Evolutionary conservation across 2,797 vertebrate species (phyloP), one percentile per base, ranked within the genome.

Genomic region (Enteromius anoplus): DNA sequence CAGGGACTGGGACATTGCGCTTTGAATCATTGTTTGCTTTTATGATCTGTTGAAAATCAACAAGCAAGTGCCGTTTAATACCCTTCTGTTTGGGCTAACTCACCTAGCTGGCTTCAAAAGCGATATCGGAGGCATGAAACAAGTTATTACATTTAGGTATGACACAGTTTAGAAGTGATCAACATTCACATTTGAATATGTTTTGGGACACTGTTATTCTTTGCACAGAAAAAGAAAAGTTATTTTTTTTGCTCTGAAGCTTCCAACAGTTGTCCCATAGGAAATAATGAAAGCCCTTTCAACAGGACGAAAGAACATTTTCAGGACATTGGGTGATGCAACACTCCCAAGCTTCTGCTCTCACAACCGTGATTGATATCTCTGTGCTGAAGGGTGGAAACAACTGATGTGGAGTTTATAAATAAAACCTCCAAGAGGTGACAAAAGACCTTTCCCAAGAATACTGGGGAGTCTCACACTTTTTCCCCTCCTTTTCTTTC

Each of bases 21-120:
- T 90, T 91, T 75, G 60, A 89, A 86, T 89, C 86, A 86, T 87
- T 89, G 88, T 91, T 93, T 91, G 89, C 89, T 92, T 90, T 88
- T 86, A 84, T 90, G 86, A 92, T 91, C 82, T 68, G 84, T 86
- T 89, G 89, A 89, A 90, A 83, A 89, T 86, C 51, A 70, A 55
- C 40, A 78, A 23, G 68, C 80, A 69, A 87, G 82, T 78, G 81
- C 6, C 3, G 85, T 64, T 71, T 62, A 76, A 86, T 88, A 68
- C 34, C 62, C 77, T 79, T 62, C 84, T 87, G 23, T 15, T 66
- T 32, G 70, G 66, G 49, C 73, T 37, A 83, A 49, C 37, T 72
- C 65, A 26, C 15, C 29, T 51, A n/a, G 42, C 40, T 73, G 80
- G 29, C 58, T 75, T 42, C 55, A 66, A 55, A 80, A 72, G 55